Evolutionary conservation across 2,888 invertebrate species (phyloP), one percentile per base, ranked within the genome.

Genomic region (Chesias legatella): DNA sequence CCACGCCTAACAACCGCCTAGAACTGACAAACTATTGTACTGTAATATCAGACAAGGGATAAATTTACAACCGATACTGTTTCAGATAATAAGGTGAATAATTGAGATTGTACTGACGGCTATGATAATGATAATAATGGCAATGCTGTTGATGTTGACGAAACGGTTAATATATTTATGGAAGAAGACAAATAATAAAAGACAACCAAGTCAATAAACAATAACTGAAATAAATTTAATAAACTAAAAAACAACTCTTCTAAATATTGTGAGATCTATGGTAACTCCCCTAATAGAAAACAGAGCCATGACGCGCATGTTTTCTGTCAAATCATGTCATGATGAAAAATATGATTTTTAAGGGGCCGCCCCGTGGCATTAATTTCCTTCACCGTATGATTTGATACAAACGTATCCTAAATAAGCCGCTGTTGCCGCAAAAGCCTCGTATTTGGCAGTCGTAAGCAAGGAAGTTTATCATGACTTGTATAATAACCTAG

Each of bases 21-120:
- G 79, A 80, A 69, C 74, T 79, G 83, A 80, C 83, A 79, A 79
- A 83, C 79, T 79, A 75, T 75, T 64, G 67, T 63, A 71, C 71
- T 73, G 72, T 74, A 67, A 48, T 43, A 38, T 31, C 11, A 32
- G 35, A 38, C 36, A 34, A 22, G 27, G 11, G 39, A 49, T 29
- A 48, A 37, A 33, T 24, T 37, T 32, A 41, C 28, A 33, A 40
- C n/a, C 29, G 26, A 43, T 43, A 48, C 34, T 35, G 47, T 7
- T 29, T 9, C 1, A 13, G 35, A 30, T 36, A 35, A 35, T 35
- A 28, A 11, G 10, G 7, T 34, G 31, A 32, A 39, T 28, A 17
- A 39, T 35, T 23, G 24, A 13, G 21, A n/a, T 24, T 9, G 10
- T 6, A 29, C 22, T 22, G 7, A 21, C 11, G 26, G 13, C 13